phyloP scores from a whole-genome alignment of 53 echinoderm and acorn worm genomes.

The Paracentrotus lividus region DNA sequence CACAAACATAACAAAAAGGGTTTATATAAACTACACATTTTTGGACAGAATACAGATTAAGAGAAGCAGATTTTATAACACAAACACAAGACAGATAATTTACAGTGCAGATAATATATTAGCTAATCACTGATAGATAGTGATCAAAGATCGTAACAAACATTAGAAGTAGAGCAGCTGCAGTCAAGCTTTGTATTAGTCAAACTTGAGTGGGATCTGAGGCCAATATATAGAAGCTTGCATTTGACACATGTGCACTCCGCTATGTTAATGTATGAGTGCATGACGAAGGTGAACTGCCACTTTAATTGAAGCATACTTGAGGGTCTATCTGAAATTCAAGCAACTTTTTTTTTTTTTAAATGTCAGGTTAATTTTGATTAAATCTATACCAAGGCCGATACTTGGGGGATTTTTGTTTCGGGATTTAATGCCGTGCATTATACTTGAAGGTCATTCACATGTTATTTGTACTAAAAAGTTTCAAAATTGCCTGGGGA shows the following conservation, averaged over 20 bases:
- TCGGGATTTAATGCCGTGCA: background rate
- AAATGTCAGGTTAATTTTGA: background rate
- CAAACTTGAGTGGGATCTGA: background rate
- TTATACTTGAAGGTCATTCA: too few relatives aligned
- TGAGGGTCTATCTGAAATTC: background rate
- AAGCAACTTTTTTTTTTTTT: background rate
- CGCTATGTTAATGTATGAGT: constrained; percentile 4
- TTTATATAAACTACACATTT: background rate
- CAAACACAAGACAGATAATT: background rate
- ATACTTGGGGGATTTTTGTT: background rate
- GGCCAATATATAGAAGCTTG: background rate
- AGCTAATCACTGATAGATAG: background rate
- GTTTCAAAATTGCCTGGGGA: too few relatives aligned
- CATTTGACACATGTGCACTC: background rate
- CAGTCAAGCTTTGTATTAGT: constrained; percentile 19
- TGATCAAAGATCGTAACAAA: background rate
- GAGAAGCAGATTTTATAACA: background rate
- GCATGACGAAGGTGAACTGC: background rate
- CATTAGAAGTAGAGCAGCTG: background rate
- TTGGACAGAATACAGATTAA: background rate
- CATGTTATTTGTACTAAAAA: too few relatives aligned
- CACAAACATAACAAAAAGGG: background rate
- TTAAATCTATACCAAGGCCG: background rate
- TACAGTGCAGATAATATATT: background rate
- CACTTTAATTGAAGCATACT: constrained; percentile 5